Evolutionary conservation across 1,140 invertebrate genomes (phyloP).

Genomic region (Zophobas atratus): DNA sequence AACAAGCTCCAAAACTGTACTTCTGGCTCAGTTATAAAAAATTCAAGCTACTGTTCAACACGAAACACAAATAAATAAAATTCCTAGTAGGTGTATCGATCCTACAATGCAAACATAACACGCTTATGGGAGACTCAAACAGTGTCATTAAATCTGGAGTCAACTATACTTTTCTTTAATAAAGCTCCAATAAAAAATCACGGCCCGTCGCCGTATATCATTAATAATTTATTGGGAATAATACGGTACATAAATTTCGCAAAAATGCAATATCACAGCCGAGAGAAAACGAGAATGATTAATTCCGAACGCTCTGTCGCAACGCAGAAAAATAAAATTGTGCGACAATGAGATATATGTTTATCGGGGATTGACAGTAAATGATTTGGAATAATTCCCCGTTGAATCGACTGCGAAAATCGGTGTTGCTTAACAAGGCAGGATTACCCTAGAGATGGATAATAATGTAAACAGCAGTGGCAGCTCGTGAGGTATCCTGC

Average conservation of each 20-base stretch:
- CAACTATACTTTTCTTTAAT: not conserved
- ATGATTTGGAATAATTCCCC: conserved; percentile 2
- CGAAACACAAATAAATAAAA: not conserved
- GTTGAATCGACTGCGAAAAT: not conserved
- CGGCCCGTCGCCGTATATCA: not conserved
- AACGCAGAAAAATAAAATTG: not conserved
- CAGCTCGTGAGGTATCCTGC: too few species aligned
- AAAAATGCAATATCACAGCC: not conserved
- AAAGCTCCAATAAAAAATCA: not conserved
- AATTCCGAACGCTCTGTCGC: not conserved
- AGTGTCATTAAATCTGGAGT: not conserved
- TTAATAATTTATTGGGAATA: conserved; percentile 1
- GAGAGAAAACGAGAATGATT: conserved; percentile 1
- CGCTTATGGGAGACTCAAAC: not conserved
- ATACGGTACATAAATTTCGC: conserved; percentile 1
- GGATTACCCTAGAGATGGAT: not conserved
- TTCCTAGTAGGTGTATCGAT: not conserved
- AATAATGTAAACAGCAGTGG: not conserved
- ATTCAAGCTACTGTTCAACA: not conserved
- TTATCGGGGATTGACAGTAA: not conserved
- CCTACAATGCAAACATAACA: not conserved
- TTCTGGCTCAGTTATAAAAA: not conserved
- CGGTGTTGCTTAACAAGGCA: not conserved
- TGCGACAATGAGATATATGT: not conserved
- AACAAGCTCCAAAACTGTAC: not conserved